These are phyloP conservation scores for Stegophylla sp. DNA, from an alignment of 2,888 invertebrate genomes.

Conservation along the genomic window DNA sequence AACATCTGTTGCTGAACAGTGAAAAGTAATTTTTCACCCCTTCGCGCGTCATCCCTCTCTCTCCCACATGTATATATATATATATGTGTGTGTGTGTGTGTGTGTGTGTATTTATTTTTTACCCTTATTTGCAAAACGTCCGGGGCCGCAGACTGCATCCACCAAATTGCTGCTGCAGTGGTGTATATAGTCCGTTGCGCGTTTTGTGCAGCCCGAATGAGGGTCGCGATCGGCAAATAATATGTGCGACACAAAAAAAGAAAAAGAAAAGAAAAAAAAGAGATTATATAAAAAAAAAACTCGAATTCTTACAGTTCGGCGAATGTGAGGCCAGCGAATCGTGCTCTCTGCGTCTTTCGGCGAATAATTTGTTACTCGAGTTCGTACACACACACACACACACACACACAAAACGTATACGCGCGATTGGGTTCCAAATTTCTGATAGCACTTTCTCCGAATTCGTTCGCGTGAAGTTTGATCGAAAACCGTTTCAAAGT, in stretches of 20 bases:
- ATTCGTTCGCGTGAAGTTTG: too few relatives aligned
- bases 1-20: conserved; percentile 59
- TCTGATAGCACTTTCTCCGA: too few relatives aligned
- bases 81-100: neutral
- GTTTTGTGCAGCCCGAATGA: neutral
- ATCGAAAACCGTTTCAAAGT: too few relatives aligned
- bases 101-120: conserved; percentile 49
- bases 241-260: neutral
- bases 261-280: too few relatives aligned
- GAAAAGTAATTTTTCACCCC: conserved; percentile 59
- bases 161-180: neutral
- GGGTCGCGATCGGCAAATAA: neutral
- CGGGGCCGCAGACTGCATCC: neutral
- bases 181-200: neutral
- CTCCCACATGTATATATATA: neutral
- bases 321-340: too few relatives aligned
- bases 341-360: too few relatives aligned
- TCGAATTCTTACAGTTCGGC: too few relatives aligned
- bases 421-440: neutral
- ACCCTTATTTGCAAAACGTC: conserved; percentile 51
- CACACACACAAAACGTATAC: neutral
- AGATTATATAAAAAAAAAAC: too few relatives aligned
- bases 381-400: too few relatives aligned
- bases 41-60: neutral
- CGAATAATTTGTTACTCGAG: too few relatives aligned